Percentiles rank a stretch among this genome's conserved stretches.
phyloP scores from a whole-genome alignment of 2,797 vertebrate genomes.

The Periophthalmus magnuspinnatus region DNA sequence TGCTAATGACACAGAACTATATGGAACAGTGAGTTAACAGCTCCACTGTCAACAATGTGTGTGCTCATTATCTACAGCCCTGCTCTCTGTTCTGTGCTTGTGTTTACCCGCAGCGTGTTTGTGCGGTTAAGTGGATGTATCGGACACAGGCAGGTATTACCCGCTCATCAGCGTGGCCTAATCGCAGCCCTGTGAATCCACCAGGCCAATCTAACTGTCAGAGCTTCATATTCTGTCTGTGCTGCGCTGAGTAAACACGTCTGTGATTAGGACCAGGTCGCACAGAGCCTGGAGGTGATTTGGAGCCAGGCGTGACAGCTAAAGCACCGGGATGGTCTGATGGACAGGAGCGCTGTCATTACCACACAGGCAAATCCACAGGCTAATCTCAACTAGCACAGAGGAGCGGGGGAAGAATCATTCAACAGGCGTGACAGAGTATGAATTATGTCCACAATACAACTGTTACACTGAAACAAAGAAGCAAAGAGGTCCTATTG shows the following conservation, averaged over 20 bases:
- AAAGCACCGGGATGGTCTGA: constrained; percentile 68
- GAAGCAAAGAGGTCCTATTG: not conserved
- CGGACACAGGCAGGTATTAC: constrained; percentile 54
- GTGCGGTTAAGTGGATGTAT: constrained; percentile 42
- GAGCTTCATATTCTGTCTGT: constrained; percentile 61
- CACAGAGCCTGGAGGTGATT: constrained; percentile 46
- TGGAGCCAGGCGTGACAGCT: constrained; percentile 63
- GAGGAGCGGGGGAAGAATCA: not conserved
- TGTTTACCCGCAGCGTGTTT: constrained; percentile 1
- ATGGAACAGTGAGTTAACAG: constrained; percentile 1
- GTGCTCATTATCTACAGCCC: not conserved
- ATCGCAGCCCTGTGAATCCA: constrained; percentile 60
- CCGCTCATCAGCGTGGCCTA: constrained; percentile 48
- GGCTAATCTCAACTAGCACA: not conserved
- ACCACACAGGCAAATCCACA: not conserved
- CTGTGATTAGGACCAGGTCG: constrained; percentile 46
- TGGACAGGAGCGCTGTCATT: constrained; percentile 32
- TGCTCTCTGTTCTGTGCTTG: not conserved
- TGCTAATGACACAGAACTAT: not conserved
- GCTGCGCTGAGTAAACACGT: constrained; percentile 58
- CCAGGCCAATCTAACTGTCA: constrained; percentile 70
- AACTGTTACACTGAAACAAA: not conserved
- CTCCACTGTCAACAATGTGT: not conserved
- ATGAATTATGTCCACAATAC: not conserved
- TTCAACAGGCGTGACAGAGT: not conserved